A percentile compares a stretch with the other conserved stretches of the same genome.
phyloP scores from a whole-genome alignment of 2,888 invertebrate genomes.

The Cremastinae sp. region DNA sequence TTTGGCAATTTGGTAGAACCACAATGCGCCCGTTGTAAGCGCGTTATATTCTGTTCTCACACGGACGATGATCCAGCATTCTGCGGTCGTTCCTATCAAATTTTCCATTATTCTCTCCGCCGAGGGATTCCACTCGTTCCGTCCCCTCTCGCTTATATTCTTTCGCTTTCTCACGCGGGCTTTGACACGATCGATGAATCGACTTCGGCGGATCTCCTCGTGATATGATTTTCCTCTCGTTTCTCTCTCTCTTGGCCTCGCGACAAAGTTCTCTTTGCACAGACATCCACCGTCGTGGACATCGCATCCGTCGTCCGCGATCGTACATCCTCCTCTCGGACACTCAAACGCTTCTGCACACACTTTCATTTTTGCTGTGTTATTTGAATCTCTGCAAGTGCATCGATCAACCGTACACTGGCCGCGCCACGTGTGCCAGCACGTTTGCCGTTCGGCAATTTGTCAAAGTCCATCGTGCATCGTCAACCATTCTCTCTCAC shows the following conservation, averaged over 20 bases:
- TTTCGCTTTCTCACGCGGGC: background rate
- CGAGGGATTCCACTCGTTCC: too few relatives aligned
- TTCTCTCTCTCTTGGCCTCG: background rate
- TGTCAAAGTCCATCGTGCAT: constrained; percentile 62
- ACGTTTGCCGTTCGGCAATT: constrained; percentile 64
- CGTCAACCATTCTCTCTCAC: constrained; percentile 25
- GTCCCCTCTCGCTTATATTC: constrained; percentile 6
- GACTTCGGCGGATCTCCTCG: constrained; percentile 41
- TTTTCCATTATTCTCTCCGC: constrained; percentile 30
- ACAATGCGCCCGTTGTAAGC: constrained; percentile 23
- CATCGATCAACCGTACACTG: constrained; percentile 66
- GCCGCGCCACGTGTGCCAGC: constrained; percentile 61
- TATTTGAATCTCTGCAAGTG: constrained; percentile 66
- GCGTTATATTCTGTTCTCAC: constrained; percentile 16
- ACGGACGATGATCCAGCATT: constrained; percentile 39
- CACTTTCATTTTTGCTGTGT: constrained; percentile 65
- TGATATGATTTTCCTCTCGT: constrained; percentile 43
- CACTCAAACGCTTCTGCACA: constrained; percentile 38
- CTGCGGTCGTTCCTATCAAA: constrained; percentile 36
- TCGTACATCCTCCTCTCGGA: background rate
- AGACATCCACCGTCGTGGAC: constrained; percentile 19
- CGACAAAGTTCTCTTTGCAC: background rate
- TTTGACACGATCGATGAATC: constrained; percentile 49
- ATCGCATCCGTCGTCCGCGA: too few relatives aligned
- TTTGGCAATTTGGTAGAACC: constrained; percentile 42